phyloP scores from a whole-genome alignment of 1,140 invertebrate genomes.

The Nasonia giraulti region DNA sequence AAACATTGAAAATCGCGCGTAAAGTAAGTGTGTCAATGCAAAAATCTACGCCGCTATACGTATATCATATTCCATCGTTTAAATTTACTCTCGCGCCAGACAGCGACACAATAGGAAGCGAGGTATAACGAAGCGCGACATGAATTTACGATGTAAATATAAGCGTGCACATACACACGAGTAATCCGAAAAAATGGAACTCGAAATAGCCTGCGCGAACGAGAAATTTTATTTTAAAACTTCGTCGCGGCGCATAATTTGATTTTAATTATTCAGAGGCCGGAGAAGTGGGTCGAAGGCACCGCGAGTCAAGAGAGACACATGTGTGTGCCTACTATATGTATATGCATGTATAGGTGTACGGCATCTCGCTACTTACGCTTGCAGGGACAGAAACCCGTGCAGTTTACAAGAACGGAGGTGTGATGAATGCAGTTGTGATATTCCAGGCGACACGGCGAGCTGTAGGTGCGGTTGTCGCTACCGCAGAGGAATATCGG shows the following conservation, averaged over 20 bases:
- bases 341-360: background rate
- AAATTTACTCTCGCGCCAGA: no score
- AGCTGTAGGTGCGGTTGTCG: constrained; percentile 95
- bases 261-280: constrained; percentile 33
- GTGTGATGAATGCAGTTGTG: constrained; percentile 93
- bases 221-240: constrained; percentile 8
- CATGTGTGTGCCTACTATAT: background rate
- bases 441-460: constrained; percentile 90
- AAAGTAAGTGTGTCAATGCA: no score
- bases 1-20: no score
- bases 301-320: background rate
- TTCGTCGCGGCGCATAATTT: constrained; percentile 19
- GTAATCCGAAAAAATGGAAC: background rate
- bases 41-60: no score
- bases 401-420: constrained; percentile 85
- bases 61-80: no score
- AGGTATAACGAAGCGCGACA: no score
- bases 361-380: constrained; percentile 71
- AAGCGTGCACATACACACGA: no score
- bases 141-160: no score
- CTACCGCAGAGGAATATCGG: constrained; percentile 90
- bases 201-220: background rate
- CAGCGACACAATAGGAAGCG: no score
- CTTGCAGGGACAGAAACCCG: constrained; percentile 93
- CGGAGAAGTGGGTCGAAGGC: background rate